Percentiles rank a stretch among this genome's conserved stretches.
phyloP scores from a whole-genome alignment of 1,140 invertebrate species.

The Bombus breviceps region DNA sequence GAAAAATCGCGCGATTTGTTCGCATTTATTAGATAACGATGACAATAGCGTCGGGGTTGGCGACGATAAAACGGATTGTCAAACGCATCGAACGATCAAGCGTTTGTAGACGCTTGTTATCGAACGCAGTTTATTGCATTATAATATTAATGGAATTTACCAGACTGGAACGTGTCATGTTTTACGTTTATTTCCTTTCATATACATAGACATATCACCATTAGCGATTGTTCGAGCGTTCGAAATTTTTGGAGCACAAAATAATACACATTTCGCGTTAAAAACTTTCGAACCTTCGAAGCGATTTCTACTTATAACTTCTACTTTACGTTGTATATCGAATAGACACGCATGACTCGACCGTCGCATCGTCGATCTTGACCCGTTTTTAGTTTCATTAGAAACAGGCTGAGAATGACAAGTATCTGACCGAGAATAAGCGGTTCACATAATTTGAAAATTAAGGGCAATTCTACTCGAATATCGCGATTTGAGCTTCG shows the following conservation, averaged over 20 bases:
- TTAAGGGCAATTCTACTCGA: background rate
- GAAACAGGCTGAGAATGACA: background rate
- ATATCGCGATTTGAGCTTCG: too few species aligned
- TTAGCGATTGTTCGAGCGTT: background rate
- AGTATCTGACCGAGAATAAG: background rate
- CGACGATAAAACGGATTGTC: background rate
- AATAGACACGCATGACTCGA: background rate
- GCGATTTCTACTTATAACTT: background rate
- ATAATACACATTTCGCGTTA: background rate
- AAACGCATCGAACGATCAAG: background rate
- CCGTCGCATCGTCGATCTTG: constrained; percentile 49
- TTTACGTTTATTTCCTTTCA: constrained; percentile 45
- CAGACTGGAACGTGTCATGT: constrained; percentile 69
- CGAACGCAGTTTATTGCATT: constrained; percentile 35
- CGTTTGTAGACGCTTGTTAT: background rate
- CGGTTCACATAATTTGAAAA: background rate
- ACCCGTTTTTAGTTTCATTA: constrained; percentile 57
- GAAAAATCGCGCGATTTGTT: background rate
- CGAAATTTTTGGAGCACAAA: background rate
- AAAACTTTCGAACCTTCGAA: background rate
- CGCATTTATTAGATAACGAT: constrained; percentile 1
- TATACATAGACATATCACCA: background rate
- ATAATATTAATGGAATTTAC: constrained; percentile 70
- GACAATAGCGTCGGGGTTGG: background rate
- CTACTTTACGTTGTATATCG: background rate